Evolutionary conservation across 2,797 vertebrate species (phyloP).

Genomic region (Tragelaphus eurycerus): DNA sequence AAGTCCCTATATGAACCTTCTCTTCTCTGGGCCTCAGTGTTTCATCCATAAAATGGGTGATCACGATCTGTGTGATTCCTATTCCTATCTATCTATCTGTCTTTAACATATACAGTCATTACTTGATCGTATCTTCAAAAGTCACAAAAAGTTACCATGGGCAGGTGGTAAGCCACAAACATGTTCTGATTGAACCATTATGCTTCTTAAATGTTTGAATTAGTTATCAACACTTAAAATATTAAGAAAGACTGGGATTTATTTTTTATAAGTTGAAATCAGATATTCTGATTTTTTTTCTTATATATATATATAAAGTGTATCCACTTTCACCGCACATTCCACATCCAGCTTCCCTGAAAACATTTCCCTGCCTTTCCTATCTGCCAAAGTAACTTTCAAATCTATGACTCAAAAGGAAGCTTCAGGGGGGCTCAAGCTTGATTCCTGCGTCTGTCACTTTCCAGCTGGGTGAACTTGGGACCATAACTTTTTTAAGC

Average conservation of each 20-base stretch:
- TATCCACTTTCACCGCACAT: background rate
- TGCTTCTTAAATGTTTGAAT: background rate
- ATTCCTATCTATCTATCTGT: background rate
- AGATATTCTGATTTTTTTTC: background rate
- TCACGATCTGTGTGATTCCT: background rate
- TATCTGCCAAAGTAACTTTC: background rate
- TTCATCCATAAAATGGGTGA: background rate
- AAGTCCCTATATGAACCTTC: background rate
- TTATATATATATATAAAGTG: background rate
- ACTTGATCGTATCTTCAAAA: background rate
- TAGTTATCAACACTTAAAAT: background rate
- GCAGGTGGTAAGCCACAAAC: background rate
- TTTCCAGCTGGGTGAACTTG: background rate
- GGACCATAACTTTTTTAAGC: background rate
- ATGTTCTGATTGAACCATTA: background rate
- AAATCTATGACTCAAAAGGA: background rate
- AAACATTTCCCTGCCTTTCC: background rate
- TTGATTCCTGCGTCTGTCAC: background rate
- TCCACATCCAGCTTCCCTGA: background rate
- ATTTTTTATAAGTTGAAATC: background rate
- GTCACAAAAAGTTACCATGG: background rate
- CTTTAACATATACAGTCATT: background rate
- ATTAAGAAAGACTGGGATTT: background rate
- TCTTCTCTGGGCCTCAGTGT: background rate
- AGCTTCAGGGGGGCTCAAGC: background rate